These are phyloP conservation scores for Siniperca chuatsi DNA, from an alignment of 2,113 vertebrate genomes.

Conservation along the genomic window DNA sequence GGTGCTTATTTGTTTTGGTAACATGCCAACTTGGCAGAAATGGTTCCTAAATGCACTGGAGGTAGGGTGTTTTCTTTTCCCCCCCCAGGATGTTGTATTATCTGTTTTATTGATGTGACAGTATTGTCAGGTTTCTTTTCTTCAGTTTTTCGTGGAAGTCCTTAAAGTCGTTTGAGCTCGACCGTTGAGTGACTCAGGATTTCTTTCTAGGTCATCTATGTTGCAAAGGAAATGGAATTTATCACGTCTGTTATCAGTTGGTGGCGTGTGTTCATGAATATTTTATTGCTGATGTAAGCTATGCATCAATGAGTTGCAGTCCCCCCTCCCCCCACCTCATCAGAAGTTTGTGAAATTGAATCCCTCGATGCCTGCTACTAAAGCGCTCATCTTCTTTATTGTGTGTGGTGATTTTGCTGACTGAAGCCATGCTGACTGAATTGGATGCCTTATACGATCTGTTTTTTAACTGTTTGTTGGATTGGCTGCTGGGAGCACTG, in stretches of 20 bases:
- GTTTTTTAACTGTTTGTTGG: slow-evolving; percentile 20
- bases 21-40: slow-evolving; percentile 64
- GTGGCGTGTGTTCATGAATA: slow-evolving; percentile 69
- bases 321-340: slow-evolving; percentile 26
- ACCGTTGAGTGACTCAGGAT: slow-evolving; percentile 12
- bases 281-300: slow-evolving; percentile 74
- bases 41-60: slow-evolving; percentile 40
- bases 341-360: slow-evolving; percentile 66
- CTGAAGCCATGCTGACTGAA: slow-evolving; percentile 56
- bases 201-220: slow-evolving; percentile 54
- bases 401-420: slow-evolving; percentile 71
- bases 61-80: slow-evolving; percentile 42
- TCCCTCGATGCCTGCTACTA: slow-evolving; percentile 55
- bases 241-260: slow-evolving; percentile 54
- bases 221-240: slow-evolving; percentile 53
- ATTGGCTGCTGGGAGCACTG: not conserved
- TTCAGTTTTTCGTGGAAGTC: slow-evolving; percentile 23
- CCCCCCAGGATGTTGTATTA: slow-evolving; percentile 41
- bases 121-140: slow-evolving; percentile 34
- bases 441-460: slow-evolving; percentile 30
- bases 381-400: slow-evolving; percentile 62
- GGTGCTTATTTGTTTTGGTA: slow-evolving; percentile 66
- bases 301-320: slow-evolving; percentile 60
- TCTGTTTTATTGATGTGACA: slow-evolving; percentile 56
- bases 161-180: slow-evolving; percentile 29